Evolutionary conservation across 2,113 vertebrate species (phyloP), one percentile per base, ranked within the genome.

Genomic region (Mixornis gularis): DNA sequence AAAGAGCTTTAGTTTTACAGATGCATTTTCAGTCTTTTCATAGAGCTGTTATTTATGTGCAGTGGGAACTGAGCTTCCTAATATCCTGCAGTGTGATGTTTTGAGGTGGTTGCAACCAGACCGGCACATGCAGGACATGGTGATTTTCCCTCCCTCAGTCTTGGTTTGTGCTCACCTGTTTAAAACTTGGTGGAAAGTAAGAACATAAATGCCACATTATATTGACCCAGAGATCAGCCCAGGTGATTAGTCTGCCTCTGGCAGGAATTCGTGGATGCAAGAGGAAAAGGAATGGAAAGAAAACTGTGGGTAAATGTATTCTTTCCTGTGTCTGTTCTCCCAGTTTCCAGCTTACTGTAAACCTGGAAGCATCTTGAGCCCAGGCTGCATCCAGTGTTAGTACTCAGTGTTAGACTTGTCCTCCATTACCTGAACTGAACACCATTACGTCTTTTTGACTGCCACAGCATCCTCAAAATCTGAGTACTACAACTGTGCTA

Each of bases 41-140:
- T 25, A 30, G 65, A 55, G 24, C 15, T 43, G 8, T 29, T 60
- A 24, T 43, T 51, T 30, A 60, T 32, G 26, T 59, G 18, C 48
- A 53, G 10, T 10, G 32, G 52, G 34, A 85, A 68, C 44, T 46
- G 38, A 79, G 34, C 38, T 84, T 83, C 76, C 34, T 52, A 18
- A 38, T 13, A 10, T 34, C 38, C 48, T 48, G 22, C 19, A 51
- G 13, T 2, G 3, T 1, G 26, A 14, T n/a, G 24, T n/a, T 63
- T 48, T 5, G 11, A 76, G 40, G 53, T 34, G 29, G 9, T 21
- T 66, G 56, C 52, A 60, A 58, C 32, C 65, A 10, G 19, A 44
- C 20, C 0, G 0, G 48, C 46, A 58, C 40, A 30, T 0, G 1
- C 3, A 6, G 65, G 30, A 34, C 16, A 16, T 10, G 8, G 46